Conservation (phyloP, 2,797 vertebrate genomes). For the Hydrophis major region DNA sequence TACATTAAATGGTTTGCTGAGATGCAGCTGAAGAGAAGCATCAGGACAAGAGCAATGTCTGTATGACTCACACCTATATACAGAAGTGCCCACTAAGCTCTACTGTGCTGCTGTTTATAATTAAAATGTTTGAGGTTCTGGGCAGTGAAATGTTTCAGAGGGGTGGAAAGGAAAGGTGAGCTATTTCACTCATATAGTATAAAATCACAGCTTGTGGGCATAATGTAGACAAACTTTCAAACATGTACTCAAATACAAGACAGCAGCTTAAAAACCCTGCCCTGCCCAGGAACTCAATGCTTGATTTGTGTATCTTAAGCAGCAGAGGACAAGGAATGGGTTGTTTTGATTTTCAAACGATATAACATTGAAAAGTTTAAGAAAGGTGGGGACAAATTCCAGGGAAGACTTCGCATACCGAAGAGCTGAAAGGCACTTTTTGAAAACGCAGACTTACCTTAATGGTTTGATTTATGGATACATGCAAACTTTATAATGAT, state of each 20-base stretch:
- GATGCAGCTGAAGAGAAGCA: slow-evolving; percentile 43
- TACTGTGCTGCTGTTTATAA: slow-evolving; percentile 39
- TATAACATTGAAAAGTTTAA: slow-evolving; percentile 11
- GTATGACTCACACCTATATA: slow-evolving; percentile 46
- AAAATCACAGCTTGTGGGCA: neutral
- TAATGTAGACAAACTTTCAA: neutral
- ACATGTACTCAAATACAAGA: slow-evolving; percentile 13
- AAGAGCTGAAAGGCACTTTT: slow-evolving; percentile 16
- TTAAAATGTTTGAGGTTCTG: slow-evolving; percentile 11
- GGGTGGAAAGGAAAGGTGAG: neutral
- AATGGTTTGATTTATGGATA: neutral
- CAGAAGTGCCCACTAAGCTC: slow-evolving; percentile 46
- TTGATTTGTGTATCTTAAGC: neutral
- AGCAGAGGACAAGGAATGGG: neutral
- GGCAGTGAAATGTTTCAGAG: slow-evolving; percentile 13
- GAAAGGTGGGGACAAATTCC: neutral
- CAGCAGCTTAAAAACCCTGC: neutral
- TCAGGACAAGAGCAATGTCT: slow-evolving; percentile 39
- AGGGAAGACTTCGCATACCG: neutral
- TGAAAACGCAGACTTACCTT: neutral
- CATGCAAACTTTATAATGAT: fast-evolving
- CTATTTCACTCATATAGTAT: neutral
- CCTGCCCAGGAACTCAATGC: neutral
- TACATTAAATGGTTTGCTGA: slow-evolving; percentile 38
- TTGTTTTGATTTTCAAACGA: neutral